Conservation (phyloP, 2,797 vertebrate genomes). For the Sebastes vulpes region DNA sequence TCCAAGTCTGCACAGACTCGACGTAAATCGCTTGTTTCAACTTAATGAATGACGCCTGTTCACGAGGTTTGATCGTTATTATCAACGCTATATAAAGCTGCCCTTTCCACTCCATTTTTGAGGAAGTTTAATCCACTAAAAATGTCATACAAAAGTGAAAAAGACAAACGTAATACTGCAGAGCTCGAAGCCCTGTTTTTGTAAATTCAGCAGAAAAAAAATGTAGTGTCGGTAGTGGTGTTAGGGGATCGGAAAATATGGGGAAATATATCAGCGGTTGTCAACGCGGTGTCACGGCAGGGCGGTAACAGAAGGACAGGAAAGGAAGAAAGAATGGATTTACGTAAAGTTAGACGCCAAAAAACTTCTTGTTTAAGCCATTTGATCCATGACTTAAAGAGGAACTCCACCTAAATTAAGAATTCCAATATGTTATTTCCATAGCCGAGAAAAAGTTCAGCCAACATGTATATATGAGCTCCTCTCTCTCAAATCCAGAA, state of each 20-base stretch:
- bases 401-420: background rate
- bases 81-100: background rate
- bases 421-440: background rate
- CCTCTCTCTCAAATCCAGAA: too few relatives aligned
- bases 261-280: background rate
- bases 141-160: background rate
- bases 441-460: background rate
- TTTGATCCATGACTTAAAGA: background rate
- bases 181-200: background rate
- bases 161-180: background rate
- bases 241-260: background rate
- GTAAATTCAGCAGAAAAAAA: background rate
- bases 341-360: background rate
- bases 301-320: background rate
- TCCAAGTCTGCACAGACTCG: background rate
- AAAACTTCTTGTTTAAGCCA: background rate
- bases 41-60: background rate
- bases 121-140: background rate
- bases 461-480: too few relatives aligned
- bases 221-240: background rate
- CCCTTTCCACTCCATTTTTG: background rate
- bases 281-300: background rate
- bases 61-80: background rate
- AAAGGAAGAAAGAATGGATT: background rate
- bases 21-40: background rate